These are phyloP conservation scores for Venustaconcha ellipsiformis DNA, from an alignment of 1,140 invertebrate species.

Conservation along the genomic window DNA sequence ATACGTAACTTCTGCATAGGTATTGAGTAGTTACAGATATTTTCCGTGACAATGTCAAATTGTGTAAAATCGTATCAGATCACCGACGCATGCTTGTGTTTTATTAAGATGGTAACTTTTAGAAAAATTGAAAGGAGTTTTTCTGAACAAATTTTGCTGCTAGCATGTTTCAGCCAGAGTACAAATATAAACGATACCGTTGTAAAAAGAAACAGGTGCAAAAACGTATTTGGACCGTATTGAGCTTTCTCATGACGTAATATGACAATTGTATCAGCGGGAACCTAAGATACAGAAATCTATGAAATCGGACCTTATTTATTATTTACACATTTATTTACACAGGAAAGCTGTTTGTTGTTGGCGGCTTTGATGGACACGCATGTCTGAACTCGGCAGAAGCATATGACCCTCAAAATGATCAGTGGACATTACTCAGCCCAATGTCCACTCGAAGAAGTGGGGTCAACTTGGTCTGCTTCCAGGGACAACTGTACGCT, in stretches of 20 bases:
- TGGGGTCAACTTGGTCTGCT: constrained; percentile 56
- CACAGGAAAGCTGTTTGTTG: constrained; percentile 63
- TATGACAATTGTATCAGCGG: background rate
- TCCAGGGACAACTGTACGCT: constrained; percentile 73
- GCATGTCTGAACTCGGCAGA: constrained; percentile 87
- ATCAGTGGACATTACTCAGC: constrained; percentile 86
- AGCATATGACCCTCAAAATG: constrained; percentile 83
- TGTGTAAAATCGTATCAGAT: no score
- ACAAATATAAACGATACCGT: no score
- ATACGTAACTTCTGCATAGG: no score
- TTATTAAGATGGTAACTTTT: no score
- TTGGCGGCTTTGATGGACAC: constrained; percentile 87
- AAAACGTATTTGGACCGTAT: no score
- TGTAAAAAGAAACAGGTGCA: no score
- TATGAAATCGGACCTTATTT: background rate
- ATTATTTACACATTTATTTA: background rate
- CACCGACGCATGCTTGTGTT: no score
- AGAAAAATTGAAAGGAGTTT: no score
- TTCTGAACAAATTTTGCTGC: no score
- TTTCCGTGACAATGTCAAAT: no score
- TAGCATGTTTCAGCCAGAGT: no score
- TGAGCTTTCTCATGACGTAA: background rate
- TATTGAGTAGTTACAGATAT: no score
- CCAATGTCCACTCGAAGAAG: constrained; percentile 78
- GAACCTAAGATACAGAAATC: background rate